Conservation (phyloP, 2,888 invertebrate genomes). For the Prenolepis imparis region DNA sequence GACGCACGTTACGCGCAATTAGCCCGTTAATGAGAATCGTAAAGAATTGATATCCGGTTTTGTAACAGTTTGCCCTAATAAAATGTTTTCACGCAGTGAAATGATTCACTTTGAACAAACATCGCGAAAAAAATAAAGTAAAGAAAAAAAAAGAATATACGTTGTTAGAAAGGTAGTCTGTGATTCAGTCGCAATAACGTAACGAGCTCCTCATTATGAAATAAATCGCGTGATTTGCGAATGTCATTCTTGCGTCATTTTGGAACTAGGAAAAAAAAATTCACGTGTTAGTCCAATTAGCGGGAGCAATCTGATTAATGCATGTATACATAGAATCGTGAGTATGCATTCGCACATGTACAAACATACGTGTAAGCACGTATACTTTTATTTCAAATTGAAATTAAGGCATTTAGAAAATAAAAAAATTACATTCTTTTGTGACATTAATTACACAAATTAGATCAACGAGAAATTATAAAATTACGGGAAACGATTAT, state of each 20-base stretch:
- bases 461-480: constrained; percentile 15
- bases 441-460: neutral
- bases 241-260: neutral
- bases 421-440: constrained; percentile 3
- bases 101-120: neutral
- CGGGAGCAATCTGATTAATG: neutral
- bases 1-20: constrained; percentile 15
- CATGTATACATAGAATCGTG: neutral
- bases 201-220: constrained; percentile 5
- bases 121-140: neutral
- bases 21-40: neutral
- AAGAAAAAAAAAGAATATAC: neutral
- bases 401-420: neutral
- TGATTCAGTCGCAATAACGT: neutral
- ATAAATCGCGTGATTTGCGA: constrained; percentile 17
- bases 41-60: constrained; percentile 29
- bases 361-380: neutral
- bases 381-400: neutral
- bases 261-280: neutral
- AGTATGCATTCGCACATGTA: neutral
- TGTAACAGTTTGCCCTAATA: constrained; percentile 1
- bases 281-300: neutral
- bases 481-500: neutral
- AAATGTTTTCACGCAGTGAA: neutral
- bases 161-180: constrained; percentile 18